Evolutionary conservation across 2,797 vertebrate genomes (phyloP), one percentile per base, ranked within the genome.

Genomic region (Nyctalus aviator): DNA sequence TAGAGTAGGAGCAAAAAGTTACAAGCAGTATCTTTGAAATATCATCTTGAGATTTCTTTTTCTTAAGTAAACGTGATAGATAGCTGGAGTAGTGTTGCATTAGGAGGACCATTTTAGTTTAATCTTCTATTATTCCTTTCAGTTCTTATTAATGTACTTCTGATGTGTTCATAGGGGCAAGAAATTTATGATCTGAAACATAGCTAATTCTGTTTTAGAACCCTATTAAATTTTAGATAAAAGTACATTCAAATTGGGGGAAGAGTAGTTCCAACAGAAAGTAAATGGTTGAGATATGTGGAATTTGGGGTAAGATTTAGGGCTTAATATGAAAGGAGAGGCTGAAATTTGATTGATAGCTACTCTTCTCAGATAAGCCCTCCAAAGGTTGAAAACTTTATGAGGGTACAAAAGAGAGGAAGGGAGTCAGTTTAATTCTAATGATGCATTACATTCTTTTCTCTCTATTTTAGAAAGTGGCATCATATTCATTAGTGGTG

Each of bases 151-250:
- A 55, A 83, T 77, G 14, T 23, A 93, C 23, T 84, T 94, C 30
- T 71, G 30, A 66, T 90, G 1, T 64, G 25, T 50, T 79, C 55
- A 88, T 2, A 53, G 79, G 50, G 32, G 4, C 79, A 96, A 66
- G 75, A 81, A 64, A 59, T 64, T 91, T 92, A 79, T 91, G 44
- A 94, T 84, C 35, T 86, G 75, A 87, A 91, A 82, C 41, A 76
- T 46, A 82, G 48, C 41, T 79, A 68, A 37, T 82, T 66, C 6
- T 91, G 30, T 90, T 90, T 85, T 35, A 84, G 48, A 77, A 92
- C 77, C 77, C 32, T 35, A 30, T 88, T 79, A 91, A 59, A 81
- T 89, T 84, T 76, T 62, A 91, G 35, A 86, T 77, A 85, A 72
- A 50, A 91, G 17, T 82, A 88, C 27, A 82, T 71, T 75, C 25